Base-by-base conservation (phyloP, 2,888 invertebrate genomes). In the Ennomos fuscantarius region DNA sequence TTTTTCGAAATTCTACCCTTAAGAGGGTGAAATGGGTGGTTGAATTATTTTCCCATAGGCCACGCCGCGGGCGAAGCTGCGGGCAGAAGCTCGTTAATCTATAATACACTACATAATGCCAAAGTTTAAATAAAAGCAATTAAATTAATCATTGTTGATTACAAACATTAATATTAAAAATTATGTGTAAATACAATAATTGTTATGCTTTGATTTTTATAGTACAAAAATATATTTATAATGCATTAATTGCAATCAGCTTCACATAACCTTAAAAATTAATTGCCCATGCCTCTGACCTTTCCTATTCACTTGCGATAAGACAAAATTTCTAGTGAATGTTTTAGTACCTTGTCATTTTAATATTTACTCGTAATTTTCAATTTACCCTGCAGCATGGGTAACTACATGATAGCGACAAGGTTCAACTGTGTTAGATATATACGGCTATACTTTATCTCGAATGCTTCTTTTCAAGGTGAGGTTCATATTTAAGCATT, bases 401-500 rank as follows among this genome's bases (percentile, higher is more conserved):
- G 24, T 32, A 36, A 34, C 24, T 11, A 24, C 33, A 35, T 8
- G 31, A 46, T 12, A 40, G 12, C 33, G 51, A 42, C 24, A 56
- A 37, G n/a, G 51, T 51, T 40, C 24, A 41, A 13, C n/a, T 12
- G 8, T 5, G n/a, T 40, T 13, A 12, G 5, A 34, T 55, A 43
- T 43, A 33, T 40, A 31, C 9, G 13, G n/a, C 40, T 41, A 40
- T 9, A 41, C 15, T 15, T 51, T 35, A 33, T n/a, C 45, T n/a
- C 45, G 41, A 41, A 36, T 42, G 34, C 40, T 49, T 41, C 40
- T 39, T 46, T 51, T 56, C 51, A 84, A 86, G 85, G 86, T 78
- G 68, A 74, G 65, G 47, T 70, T 65, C 63, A 63, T 66, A 73
- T 79, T 82, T 81, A 72, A 74, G 75, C 78, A 79, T 77, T 74